Base-by-base conservation (phyloP, 2,113 vertebrate genomes). In the Vicugna pacos region DNA sequence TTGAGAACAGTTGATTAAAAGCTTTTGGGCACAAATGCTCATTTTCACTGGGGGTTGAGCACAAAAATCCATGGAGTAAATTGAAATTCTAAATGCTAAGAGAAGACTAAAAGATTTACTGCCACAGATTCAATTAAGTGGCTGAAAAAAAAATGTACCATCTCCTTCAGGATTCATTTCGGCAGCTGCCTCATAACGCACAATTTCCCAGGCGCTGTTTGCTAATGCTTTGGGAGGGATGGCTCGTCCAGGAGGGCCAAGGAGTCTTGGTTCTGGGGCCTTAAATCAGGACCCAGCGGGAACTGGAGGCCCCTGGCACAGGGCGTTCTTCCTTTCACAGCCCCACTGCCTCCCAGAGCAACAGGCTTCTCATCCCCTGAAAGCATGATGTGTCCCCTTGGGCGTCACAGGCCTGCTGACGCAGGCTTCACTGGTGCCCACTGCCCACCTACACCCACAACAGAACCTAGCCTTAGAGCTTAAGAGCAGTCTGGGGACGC, bases 11-110 rank as follows among this genome's bases (percentile, higher is more conserved):
- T 93, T 98, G 98, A 98, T 98, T 98, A 98, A 98, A 98, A 98
- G 97, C 97, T 98, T 96, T 98, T 98, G 73, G 32, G 97, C 96
- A 97, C 92, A 98, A 98, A 98, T 96, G 98, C 96, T 98, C 95
- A 96, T 98, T 98, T 98, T 98, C 92, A 89, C 86, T 95, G 96
- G 94, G 88, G 77, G 97, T 42, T 93, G 93, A 72, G 87, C 79
- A 35, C 91, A 97, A 97, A 98, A 98, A 98, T 97, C 96, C 54
- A 58, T 94, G 98, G 95, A 98, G 84, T 81, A 98, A 98, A 98
- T 97, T 97, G 98, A 98, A 98, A 98, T 97, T 97, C 67, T 60
- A 93, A 95, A 95, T 94, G 95, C 95, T 94, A 80, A 97, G 89
- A 95, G 96, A 97, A 98, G 97, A 93, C 95, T 96, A 95, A 64